Conservation (phyloP, 2,888 invertebrate genomes). For the Magallana nippona region DNA sequence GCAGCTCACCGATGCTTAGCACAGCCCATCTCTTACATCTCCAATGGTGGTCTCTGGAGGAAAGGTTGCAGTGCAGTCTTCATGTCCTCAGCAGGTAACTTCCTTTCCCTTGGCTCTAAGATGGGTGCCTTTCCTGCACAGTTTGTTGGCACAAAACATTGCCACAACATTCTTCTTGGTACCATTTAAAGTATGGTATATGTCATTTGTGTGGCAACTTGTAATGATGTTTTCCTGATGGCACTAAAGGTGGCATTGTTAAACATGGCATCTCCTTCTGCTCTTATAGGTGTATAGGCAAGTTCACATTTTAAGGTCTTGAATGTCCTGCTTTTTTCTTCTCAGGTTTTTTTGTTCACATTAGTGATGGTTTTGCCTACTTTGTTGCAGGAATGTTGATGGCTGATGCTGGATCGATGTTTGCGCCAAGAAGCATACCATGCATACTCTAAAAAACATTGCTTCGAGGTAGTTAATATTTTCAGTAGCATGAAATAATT, state of each 20-base stretch:
- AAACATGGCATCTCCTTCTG: neutral
- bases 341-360: no score
- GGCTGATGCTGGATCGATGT: no score
- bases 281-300: neutral
- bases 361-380: no score
- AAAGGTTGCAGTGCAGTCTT: neutral
- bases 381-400: no score
- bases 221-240: neutral
- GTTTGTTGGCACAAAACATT: constrained; percentile 7
- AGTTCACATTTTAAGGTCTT: neutral
- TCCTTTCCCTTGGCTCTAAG: neutral
- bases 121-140: constrained; percentile 3
- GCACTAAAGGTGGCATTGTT: neutral
- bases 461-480: no score
- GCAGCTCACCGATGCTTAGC: neutral
- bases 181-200: constrained; percentile 8
- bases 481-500: no score
- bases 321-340: no score
- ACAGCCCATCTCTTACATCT: constrained; percentile 3
- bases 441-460: no score
- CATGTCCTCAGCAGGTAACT: neutral
- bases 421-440: no score
- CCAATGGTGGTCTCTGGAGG: no score
- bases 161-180: constrained; percentile 21
- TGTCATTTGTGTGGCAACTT: constrained; percentile 30